Evolutionary conservation across 2,797 vertebrate species (phyloP), one percentile per base, ranked within the genome.

Genomic region (Brotula barbata): DNA sequence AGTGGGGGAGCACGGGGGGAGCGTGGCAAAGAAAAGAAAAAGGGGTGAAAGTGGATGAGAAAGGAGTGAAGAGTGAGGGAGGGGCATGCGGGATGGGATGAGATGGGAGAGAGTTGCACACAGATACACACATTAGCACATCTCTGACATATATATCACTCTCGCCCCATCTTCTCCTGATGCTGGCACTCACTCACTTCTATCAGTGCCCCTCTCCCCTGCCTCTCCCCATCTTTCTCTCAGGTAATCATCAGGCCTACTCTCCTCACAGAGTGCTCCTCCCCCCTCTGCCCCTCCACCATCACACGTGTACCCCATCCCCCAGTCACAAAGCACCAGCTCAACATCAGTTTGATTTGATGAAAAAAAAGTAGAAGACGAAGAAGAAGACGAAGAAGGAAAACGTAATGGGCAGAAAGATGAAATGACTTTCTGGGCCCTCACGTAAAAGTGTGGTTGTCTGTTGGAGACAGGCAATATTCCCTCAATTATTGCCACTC

Each of bases 341-440:
- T 87, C 81, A 80, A 87, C 85, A 87, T 75, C 78, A 59, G 80
- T 88, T 85, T 88, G 83, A 86, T 85, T 78, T 75, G 25, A 28
- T 28, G 25, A 28, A 28, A 34, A 44, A 40, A 17, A 16, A 39
- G 56, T 23, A 7, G 37, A n/a, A 53, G 19, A 37, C 55, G 19
- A 54, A 54, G 47, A 71, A 72, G 54, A 64, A 31, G 59, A 44
- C 31, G 47, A 59, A 56, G 45, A 50, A 74, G 62, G 67, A 78
- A 84, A 87, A 85, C 80, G 87, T 87, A 90, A 88, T 91, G 78
- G 85, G 85, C 80, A 88, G 86, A 89, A 87, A 91, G 87, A 89
- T 89, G 84, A 90, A 90, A 89, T 89, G 85, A 89, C 87, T 90
- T 90, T 89, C 67, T 73, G 79, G 86, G 85, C 85, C 81, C 77